Base-by-base conservation (phyloP, 2,888 invertebrate genomes). In the Idaea dimidiata region DNA sequence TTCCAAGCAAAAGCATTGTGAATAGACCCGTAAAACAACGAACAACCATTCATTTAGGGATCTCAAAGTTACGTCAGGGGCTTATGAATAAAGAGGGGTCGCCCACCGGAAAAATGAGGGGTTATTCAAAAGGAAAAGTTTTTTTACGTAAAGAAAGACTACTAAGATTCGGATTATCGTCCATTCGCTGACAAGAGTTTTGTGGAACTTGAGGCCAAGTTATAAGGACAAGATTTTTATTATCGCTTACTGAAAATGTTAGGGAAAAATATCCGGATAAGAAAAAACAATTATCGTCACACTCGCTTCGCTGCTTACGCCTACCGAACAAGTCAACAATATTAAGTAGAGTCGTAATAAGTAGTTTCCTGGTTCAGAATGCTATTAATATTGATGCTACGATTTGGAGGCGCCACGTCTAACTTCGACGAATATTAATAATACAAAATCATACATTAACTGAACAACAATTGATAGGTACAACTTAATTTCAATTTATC, bases 21-120 rank as follows among this genome's bases (percentile, higher is more conserved):
- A 88, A 89, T 88, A 90, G 89, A 88, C 84, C 87, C 90, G 90
- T 92, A 91, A 92, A 92, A 92, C 89, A 91, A 90, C 86, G 88
- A 91, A 91, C 90, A 89, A 82, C 91, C 91, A 87, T 91, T 91
- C 89, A 91, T 91, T 92, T 90, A 87, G 85, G 88, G 85, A 82
- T 86, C 86, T 88, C 86, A 82, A 84, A 89, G 89, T 90, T 89
- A 86, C 89, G 87, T 88, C 87, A 87, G 84, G 75, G 85, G 86
- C 88, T 90, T 90, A 90, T 91, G 89, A 90, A 91, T 91, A 91
- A 91, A 89, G 87, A 88, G 88, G 87, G 79, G 82, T 81, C 83
- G 83, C 81, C 79, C 78, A 76, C 73, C 76, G 81, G 82, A 85
- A 88, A 87, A 91, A 87, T 86, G 81, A 84, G 82, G 83, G 83